Evolutionary conservation across 2,797 vertebrate species (phyloP).

Genomic region (Spinus pinus): DNA sequence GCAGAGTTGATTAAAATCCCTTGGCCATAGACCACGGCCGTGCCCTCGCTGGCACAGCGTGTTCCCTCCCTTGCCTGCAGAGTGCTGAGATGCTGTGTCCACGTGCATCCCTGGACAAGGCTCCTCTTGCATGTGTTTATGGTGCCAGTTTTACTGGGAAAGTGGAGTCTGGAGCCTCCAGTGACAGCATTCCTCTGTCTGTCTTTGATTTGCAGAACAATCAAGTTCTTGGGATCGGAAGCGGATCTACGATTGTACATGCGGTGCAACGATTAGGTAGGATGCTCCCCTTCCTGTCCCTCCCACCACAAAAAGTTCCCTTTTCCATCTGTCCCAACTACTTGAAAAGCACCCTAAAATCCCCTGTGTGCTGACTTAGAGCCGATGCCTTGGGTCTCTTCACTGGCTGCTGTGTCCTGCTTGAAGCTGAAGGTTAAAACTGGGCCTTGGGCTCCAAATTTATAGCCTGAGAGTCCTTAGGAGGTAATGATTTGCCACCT

Average conservation of each 20-base stretch:
- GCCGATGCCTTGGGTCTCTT: accelerated
- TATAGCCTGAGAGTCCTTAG: background rate
- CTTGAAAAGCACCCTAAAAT: background rate
- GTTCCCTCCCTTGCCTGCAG: background rate
- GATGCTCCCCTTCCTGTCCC: background rate
- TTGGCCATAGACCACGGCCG: accelerated
- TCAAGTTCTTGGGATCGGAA: slow-evolving; percentile 94
- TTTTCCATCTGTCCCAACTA: background rate
- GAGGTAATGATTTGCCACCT: background rate
- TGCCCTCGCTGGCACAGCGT: background rate
- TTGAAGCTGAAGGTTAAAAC: background rate
- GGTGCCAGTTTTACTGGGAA: background rate
- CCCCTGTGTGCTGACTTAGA: background rate
- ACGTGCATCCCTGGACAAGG: background rate
- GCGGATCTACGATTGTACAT: slow-evolving; percentile 95
- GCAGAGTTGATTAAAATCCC: background rate
- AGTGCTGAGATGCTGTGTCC: background rate
- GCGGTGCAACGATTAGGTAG: slow-evolving; percentile 93
- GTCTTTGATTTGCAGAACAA: slow-evolving; percentile 83
- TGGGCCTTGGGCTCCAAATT: background rate
- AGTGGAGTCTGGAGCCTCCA: background rate
- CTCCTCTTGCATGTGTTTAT: background rate
- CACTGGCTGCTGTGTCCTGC: background rate
- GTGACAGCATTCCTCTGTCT: background rate
- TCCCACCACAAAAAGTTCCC: background rate